Conservation (phyloP, 1,140 invertebrate genomes). For the Drosophila paulistorum region DNA sequence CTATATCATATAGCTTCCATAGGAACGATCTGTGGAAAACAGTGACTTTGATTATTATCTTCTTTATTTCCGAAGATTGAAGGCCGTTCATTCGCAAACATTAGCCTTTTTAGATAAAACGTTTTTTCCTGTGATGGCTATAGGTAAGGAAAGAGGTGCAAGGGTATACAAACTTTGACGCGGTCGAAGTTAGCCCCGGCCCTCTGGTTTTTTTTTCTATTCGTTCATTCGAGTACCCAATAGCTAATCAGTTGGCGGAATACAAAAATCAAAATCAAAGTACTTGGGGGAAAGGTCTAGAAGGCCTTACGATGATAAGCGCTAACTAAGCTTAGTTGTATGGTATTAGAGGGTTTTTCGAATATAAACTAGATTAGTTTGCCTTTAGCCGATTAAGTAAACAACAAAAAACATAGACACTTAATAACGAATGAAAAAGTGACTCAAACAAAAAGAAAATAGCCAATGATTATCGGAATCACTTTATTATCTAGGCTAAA, state of each 20-base stretch:
- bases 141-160: too few species aligned
- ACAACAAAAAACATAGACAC: neutral
- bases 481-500: too few species aligned
- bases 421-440: neutral
- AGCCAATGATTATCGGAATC: too few species aligned
- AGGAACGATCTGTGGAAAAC: too few species aligned
- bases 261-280: conserved; percentile 7
- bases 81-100: too few species aligned
- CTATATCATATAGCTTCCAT: too few species aligned
- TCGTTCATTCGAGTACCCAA: neutral
- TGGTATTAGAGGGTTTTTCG: neutral
- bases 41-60: too few species aligned
- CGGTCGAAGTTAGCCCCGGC: too few species aligned
- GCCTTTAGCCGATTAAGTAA: neutral
- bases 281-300: neutral
- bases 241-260: conserved; percentile 2
- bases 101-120: too few species aligned
- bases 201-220: neutral
- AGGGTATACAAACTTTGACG: too few species aligned
- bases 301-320: conserved; percentile 6
- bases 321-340: neutral
- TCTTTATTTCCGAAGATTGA: too few species aligned
- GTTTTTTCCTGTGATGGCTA: too few species aligned
- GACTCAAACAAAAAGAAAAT: neutral
- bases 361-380: conserved; percentile 7